phyloP scores from a whole-genome alignment of 64 coral and sea anemone genomes.

The Actinia tenebrosa region DNA sequence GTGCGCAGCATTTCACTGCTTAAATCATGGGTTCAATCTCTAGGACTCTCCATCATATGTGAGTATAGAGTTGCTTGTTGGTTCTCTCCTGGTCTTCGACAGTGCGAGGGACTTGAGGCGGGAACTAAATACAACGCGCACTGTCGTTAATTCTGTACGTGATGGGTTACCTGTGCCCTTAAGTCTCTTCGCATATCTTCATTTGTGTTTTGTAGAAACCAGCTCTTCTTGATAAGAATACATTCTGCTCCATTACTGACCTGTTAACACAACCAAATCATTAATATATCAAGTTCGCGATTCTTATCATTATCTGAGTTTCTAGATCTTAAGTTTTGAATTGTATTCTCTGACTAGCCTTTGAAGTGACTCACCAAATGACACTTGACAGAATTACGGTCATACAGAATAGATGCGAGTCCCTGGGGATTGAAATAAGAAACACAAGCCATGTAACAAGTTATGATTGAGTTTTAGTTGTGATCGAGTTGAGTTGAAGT shows the following conservation, averaged over 20 bases:
- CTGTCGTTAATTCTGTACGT: background rate
- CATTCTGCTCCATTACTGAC: constrained; percentile 89
- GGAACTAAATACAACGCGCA: background rate
- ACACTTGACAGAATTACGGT: constrained; percentile 69
- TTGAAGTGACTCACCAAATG: constrained; percentile 56
- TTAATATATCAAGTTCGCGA: background rate
- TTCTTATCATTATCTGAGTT: background rate
- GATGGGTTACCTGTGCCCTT: constrained; percentile 47
- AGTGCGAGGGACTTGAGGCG: no score
- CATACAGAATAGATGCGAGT: constrained; percentile 45
- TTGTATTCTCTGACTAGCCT: background rate
- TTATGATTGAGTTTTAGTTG: no score
- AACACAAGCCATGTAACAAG: no score
- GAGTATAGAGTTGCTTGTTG: no score
- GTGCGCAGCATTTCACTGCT: no score
- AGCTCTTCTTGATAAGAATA: constrained; percentile 82
- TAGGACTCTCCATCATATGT: background rate
- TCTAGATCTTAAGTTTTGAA: no score
- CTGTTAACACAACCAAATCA: constrained; percentile 22
- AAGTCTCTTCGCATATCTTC: constrained; percentile 64
- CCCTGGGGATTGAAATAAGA: constrained; percentile 8
- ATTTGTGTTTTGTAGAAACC: constrained; percentile 74
- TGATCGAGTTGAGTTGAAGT: no score
- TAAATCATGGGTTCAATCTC: no score
- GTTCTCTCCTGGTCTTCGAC: no score